Evolutionary conservation across 2,797 vertebrate genomes (phyloP), one percentile per base, ranked within the genome.

Genomic region (Epinephelus coioides): DNA sequence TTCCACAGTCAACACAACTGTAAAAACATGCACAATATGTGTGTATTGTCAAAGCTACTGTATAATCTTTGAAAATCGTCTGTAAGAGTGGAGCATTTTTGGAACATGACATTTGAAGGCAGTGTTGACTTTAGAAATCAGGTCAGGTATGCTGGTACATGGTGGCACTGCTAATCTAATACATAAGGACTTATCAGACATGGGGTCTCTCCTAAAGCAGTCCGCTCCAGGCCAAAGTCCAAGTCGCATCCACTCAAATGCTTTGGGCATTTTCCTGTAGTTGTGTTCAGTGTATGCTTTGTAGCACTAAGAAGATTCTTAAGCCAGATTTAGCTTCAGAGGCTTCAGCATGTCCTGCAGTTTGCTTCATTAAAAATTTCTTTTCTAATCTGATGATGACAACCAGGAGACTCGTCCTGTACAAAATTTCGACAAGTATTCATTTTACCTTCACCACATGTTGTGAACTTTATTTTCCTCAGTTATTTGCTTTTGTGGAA

Each of bases 301-400:
- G 38, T 64, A 46, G 59, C 5, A n/a, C 21, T 74, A 47, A 66
- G 57, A 61, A n/a, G 47, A 17, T 62, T 82, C 54, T 80, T 73
- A 51, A 84, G 30, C 17, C 64, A 53, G 68, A 63, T 85, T 81
- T 79, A 79, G 43, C 69, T 63, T 61, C 34, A 60, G 44, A 67
- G 63, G 72, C 69, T 73, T 66, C 8, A 68, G 69, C n/a, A 51
- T 59, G 18, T 65, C 47, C 62, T 87, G 56, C 67, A 61, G 75
- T 79, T 84, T 77, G 27, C 62, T 85, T 84, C n/a, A 82, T 86
- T 88, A 83, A 54, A 62, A 83, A 84, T 2, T 62, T 44, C 34
- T 60, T 72, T 69, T 65, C 46, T 84, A 69, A 80, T 86, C 67
- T 83, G 71, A 78, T 76, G 69, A 79, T 77, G 66, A 71, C 75